Conservation (phyloP, 2,113 vertebrate genomes). For the Nyctibius bracteatus region DNA sequence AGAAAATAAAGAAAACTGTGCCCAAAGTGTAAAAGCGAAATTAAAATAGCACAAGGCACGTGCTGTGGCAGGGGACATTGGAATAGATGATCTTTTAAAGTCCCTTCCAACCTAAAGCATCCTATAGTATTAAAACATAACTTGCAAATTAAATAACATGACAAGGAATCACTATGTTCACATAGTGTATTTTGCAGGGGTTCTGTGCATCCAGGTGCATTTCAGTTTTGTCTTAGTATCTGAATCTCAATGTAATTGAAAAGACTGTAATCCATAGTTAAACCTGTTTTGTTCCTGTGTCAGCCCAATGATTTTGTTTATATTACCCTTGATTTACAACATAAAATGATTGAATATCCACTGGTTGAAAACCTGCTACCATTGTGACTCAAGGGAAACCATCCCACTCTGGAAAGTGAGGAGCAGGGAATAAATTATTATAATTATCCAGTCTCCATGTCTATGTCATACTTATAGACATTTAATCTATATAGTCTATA, state of each 20-base stretch:
- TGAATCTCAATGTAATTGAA: not conserved
- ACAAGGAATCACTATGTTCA: not conserved
- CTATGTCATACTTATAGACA: too few relatives aligned
- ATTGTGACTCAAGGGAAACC: not conserved
- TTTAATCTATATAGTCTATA: too few relatives aligned
- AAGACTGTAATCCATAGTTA: not conserved
- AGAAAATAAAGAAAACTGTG: not conserved
- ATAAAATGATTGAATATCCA: not conserved
- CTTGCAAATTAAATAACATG: not conserved
- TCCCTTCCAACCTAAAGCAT: not conserved
- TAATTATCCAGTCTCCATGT: fast-evolving
- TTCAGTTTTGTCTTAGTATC: not conserved
- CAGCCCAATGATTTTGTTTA: not conserved
- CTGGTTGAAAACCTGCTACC: not conserved
- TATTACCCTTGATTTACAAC: not conserved
- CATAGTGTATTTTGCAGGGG: not conserved
- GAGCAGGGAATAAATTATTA: not conserved
- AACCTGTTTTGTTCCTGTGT: not conserved
- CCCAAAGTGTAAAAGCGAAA: not conserved
- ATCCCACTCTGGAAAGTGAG: not conserved
- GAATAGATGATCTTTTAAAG: not conserved
- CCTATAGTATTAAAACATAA: not conserved
- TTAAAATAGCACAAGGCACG: not conserved
- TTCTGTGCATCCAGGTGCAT: not conserved
- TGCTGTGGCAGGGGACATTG: not conserved